These are phyloP conservation scores for Amyelois transitella DNA, from an alignment of 1,140 invertebrate genomes.

Conservation along the genomic window DNA sequence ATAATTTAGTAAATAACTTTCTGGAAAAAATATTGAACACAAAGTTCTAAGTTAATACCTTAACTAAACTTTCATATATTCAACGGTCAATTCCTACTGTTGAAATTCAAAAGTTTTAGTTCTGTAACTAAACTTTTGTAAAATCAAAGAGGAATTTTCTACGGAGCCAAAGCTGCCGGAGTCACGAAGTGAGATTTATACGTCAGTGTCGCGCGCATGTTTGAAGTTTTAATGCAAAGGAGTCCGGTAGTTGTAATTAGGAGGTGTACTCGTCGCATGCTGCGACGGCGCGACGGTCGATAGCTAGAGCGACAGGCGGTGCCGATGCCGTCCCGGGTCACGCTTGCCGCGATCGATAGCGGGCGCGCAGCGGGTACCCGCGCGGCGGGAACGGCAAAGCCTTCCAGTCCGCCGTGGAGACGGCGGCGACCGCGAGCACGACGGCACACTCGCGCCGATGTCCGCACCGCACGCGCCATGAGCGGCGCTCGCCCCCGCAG, in stretches of 20 bases:
- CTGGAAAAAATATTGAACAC: too few species aligned
- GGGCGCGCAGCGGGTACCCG: conserved; percentile 17
- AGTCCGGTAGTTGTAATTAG: conserved; percentile 43
- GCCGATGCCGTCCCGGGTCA: conserved; percentile 52
- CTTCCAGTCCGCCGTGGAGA: conserved; percentile 43
- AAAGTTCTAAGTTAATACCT: too few species aligned
- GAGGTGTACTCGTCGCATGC: conserved; percentile 42
- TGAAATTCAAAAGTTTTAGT: too few species aligned
- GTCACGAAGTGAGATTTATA: conserved; percentile 22
- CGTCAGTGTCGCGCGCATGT: conserved; percentile 30
- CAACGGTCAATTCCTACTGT: too few species aligned
- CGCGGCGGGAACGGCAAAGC: conserved; percentile 9
- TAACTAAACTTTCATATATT: too few species aligned
- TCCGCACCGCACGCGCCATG: conserved; percentile 47
- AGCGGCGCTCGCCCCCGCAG: conserved; percentile 43
- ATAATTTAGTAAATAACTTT: too few species aligned
- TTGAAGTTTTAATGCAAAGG: conserved; percentile 48
- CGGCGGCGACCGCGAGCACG: conserved; percentile 28
- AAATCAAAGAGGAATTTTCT: too few species aligned
- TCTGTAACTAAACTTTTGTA: too few species aligned
- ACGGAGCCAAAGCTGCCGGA: background rate
- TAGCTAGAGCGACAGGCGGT: conserved; percentile 48
- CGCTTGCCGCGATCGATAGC: conserved; percentile 41
- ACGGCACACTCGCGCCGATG: conserved; percentile 18
- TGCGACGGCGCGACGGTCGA: conserved; percentile 51